Evolutionary conservation across 2,797 vertebrate genomes (phyloP).

Genomic region (Cichlasoma orientale): DNA sequence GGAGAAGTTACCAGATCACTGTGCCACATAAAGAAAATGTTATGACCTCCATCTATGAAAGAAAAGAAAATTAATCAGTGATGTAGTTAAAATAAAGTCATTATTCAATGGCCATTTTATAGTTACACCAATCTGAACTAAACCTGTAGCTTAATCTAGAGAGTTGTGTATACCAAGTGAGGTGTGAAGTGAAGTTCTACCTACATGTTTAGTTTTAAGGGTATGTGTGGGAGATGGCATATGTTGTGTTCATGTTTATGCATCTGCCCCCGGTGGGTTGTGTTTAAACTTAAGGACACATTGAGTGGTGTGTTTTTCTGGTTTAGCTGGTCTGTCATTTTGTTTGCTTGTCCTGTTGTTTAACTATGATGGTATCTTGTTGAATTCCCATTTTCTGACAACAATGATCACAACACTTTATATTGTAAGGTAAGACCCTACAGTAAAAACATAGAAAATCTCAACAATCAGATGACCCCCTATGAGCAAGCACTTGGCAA

Average conservation of each 20-base stretch:
- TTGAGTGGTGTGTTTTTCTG: neutral
- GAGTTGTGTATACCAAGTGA: neutral
- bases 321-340: neutral
- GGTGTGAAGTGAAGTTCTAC: neutral
- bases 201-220: neutral
- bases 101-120: neutral
- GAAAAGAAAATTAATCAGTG: neutral
- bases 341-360: neutral
- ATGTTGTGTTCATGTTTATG: neutral
- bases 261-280: neutral
- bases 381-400: neutral
- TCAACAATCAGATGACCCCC: too few relatives aligned
- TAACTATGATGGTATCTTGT: neutral
- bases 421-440: too few relatives aligned
- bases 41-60: neutral
- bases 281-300: neutral
- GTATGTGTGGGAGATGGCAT: neutral
- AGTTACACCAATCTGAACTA: neutral
- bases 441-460: too few relatives aligned
- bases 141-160: neutral
- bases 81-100: neutral
- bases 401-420: too few relatives aligned
- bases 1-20: neutral
- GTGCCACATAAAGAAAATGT: too few relatives aligned
- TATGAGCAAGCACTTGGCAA: too few relatives aligned